Evolutionary conservation across 1,140 invertebrate species (phyloP), one percentile per base, ranked within the genome.

Genomic region (Druon quercuslanigerum): DNA sequence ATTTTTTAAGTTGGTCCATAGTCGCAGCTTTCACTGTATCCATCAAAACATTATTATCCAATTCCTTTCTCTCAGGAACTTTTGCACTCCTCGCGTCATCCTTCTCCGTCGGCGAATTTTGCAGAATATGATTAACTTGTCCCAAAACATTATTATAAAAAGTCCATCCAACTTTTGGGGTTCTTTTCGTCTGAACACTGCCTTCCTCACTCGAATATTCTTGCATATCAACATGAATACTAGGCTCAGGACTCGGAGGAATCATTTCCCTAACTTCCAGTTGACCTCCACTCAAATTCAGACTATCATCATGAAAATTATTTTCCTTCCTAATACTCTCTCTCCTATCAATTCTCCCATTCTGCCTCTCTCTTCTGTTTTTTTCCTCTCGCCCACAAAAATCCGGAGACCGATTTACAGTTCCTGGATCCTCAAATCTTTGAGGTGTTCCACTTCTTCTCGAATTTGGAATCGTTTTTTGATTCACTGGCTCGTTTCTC

Each of bases 111-210:
- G 83, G 72, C 8, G 89, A 84, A 70, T 92, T 92, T 77, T 91
- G 88, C 54, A 93, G 84, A 71, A 93, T 91, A 79, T 92, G 88
- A 87, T 93, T 92, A 0, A 93, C 92, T 84, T 93, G 92, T 11
- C 86, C 89, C 71, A 95, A 92, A 71, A 94, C 92, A 89, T 95
- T 94, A 82, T 94, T 93, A 76, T 94, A 95, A 85, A 95, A 93
- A 3, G 94, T 94, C 92, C 93, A 94, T 74, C 93, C 94, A 78
- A 94, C 90, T 88, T 94, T 92, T 12, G 93, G 92, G 56, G 92
- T 91, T 50, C 77, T 84, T 71, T 89, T 87, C 86, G 90, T 71
- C 82, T 87, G 86, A 14, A 91, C 87, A 75, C 92, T 93, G 71
- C 87, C 90, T 56, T 91, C 90, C 19, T 92, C 91, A 76, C 89